Base-by-base conservation (phyloP, 1,140 invertebrate genomes). In the Brachionus koreanus region DNA sequence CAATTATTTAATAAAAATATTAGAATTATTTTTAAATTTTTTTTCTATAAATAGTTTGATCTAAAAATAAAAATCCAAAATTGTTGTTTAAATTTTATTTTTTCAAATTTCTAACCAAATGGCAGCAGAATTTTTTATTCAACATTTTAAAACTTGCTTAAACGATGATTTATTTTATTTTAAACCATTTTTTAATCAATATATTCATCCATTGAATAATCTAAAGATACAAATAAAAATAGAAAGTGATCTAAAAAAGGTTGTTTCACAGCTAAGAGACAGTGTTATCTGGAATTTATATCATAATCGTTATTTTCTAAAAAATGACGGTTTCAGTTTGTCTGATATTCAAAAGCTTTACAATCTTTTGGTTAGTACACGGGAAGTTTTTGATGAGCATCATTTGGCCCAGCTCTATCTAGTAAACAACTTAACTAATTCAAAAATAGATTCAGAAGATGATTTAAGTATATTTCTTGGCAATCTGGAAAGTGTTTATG, bases 111-210 rank as follows among this genome's bases (percentile, higher is more conserved):
- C 2, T 39, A 69, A 65, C 25, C 13, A 39, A 69, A 69, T 69
- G 65, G 35, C 65, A 16, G 29, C 65, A 19, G 65, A 69, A 69
- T 19, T 43, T n/a, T 69, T 69, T 39, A 69, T 69, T 6, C 16
- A 37, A 16, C 37, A 37, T 39, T 69, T 69, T 69, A 69, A 35
- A 69, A 5, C 13, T 37, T 33, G 37, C 37, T 39, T 69, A 39
- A 39, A 39, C n/a, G 65, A 69, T 42, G 37, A 69, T 37, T 69
- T 69, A 16, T 69, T 69, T 39, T 69, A 69, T 39, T 69, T 69
- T 16, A 69, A 69, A 16, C 29, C 29, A 1, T 69, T 69, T 37
- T 69, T 69, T 16, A 69, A 16, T 19, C 7, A 69, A 39, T 65
- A n/a, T 65, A 12, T 65, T 5, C 5, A 16, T 37, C 63, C 9